Evolutionary conservation across 2,888 invertebrate genomes (phyloP).

Genomic region (Plebejus argus): DNA sequence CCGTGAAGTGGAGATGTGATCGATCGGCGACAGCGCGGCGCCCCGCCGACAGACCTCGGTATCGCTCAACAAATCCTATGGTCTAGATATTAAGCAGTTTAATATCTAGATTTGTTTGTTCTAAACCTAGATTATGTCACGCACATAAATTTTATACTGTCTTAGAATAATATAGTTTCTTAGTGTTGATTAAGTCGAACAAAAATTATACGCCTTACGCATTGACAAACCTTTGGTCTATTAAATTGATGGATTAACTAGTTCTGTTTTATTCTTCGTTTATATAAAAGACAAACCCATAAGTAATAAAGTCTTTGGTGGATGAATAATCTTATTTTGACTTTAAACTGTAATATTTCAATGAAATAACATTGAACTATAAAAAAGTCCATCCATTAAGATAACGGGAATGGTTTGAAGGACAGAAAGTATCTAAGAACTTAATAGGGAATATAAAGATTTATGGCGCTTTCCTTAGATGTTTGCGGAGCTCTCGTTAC

Average conservation of each 20-base stretch:
- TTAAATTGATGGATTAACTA: too few species aligned
- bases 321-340: not conserved
- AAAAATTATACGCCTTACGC: too few species aligned
- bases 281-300: too few species aligned
- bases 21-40: conserved; percentile 70
- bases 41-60: conserved; percentile 41
- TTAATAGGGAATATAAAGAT: not conserved
- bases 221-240: too few species aligned
- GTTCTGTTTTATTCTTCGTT: too few species aligned
- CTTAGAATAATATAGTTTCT: too few species aligned
- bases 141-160: too few species aligned
- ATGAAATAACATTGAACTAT: not conserved
- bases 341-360: not conserved
- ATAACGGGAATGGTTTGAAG: not conserved
- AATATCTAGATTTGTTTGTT: not conserved
- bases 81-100: not conserved
- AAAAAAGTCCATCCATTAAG: not conserved
- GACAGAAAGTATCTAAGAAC: not conserved
- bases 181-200: too few species aligned
- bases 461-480: not conserved
- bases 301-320: not conserved
- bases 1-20: conserved; percentile 64
- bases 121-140: not conserved
- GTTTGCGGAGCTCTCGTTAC: conserved; percentile 1
- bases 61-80: not conserved